Evolutionary conservation across 1,140 invertebrate genomes (phyloP), one percentile per base, ranked within the genome.

Genomic region (Dysdera silvatica): DNA sequence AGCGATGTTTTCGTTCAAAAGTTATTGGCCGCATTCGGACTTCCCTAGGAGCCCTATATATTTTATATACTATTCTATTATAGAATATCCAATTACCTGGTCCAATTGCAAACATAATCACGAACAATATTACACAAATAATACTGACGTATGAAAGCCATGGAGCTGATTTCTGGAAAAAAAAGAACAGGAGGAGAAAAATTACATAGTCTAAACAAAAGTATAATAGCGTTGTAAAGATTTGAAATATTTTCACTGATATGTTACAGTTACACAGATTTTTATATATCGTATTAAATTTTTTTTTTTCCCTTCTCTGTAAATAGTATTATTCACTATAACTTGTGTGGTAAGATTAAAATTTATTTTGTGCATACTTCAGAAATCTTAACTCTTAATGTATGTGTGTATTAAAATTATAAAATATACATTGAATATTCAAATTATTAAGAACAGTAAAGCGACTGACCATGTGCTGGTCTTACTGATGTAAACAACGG

Each of bases 121-220:
- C 87, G 73, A 88, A 93, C 18, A 87, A 65, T 31, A 91, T 83
- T 0, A 92, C 85, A 32, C 88, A 76, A 3, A 84, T 73, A 28
- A 93, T 85, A 47, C 85, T 87, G 6, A 84, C 69, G 68, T 87
- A 86, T 2, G 85, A 82, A 49, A 88, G 80, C 77, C 81, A 83
- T 0, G 68, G 37, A 14, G 74, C 74, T 7, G 66, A 16, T 64
- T 49, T 74, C 77, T 83, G 81, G 72, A 69, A 48, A 37, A 32
- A 31, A 24, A 24, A 55, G 41, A 26, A 54, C 4, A 59, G 20
- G 35, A 12, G 10, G 4, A 6, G 7, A 23, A 26, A 52, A 24
- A 7, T 1, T 24, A 52, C 10, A 28, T 5, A 26, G 29, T 8
- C 4, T 24, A 52, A 5, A 23, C 16, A 52, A 18, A 52, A 29